Conservation (phyloP, 2,113 vertebrate genomes). For the Pimephales promelas region DNA sequence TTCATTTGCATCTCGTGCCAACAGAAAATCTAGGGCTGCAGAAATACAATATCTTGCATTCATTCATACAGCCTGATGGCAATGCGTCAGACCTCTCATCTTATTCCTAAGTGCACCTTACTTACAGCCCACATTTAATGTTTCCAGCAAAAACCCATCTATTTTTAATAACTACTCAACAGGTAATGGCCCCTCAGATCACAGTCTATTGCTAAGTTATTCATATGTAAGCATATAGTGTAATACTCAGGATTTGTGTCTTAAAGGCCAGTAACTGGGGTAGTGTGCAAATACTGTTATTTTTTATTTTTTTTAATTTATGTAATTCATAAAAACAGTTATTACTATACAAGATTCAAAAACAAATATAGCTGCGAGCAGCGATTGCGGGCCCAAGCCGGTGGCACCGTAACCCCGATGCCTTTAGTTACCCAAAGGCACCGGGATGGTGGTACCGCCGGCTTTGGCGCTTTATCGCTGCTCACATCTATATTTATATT, state of each 20-base stretch:
- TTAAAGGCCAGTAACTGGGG: background rate
- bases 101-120: constrained; percentile 73
- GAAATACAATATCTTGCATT: background rate
- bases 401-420: too few relatives aligned
- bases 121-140: constrained; percentile 72
- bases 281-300: background rate
- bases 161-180: constrained; percentile 66
- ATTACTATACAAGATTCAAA: background rate
- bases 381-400: too few relatives aligned
- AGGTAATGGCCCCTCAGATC: constrained; percentile 62
- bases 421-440: too few relatives aligned
- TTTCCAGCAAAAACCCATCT: constrained; percentile 63
- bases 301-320: too few relatives aligned
- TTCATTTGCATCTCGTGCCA: constrained; percentile 3
- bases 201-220: background rate
- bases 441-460: too few relatives aligned
- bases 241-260: background rate
- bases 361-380: too few relatives aligned
- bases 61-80: background rate
- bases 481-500: too few relatives aligned
- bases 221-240: background rate
- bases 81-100: constrained; percentile 51
- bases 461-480: too few relatives aligned
- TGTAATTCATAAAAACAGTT: background rate
- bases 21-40: background rate